Percentiles rank a stretch among this genome's conserved stretches.
These are phyloP conservation scores for Cyclargus thomasi DNA, from an alignment of 1,140 invertebrate species.

Conservation along the genomic window DNA sequence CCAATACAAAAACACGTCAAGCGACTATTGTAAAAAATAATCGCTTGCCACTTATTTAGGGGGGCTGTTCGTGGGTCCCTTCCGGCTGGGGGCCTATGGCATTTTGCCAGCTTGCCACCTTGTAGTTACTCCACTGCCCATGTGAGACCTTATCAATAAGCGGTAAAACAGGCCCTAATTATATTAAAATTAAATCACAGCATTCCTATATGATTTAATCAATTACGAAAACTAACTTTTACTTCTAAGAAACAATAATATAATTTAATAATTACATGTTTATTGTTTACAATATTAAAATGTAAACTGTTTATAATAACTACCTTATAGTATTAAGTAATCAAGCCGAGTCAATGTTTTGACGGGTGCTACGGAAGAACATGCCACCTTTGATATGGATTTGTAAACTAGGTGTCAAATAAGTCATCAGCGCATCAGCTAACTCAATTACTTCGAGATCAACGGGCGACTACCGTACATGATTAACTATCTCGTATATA, in stretches of 20 bases:
- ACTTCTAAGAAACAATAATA: background rate
- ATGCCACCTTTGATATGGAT: constrained; percentile 37
- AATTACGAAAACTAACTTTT: no score
- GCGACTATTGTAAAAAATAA: no score
- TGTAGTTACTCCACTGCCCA: no score
- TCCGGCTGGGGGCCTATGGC: no score
- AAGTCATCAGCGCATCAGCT: constrained; percentile 70
- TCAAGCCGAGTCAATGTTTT: constrained; percentile 35
- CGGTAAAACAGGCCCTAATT: no score
- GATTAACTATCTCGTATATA: constrained; percentile 42
- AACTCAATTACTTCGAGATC: constrained; percentile 71
- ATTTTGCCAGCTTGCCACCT: no score
- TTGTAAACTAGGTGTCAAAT: constrained; percentile 67
- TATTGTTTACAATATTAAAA: background rate
- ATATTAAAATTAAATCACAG: no score
- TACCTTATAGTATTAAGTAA: constrained; percentile 10
- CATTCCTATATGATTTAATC: no score
- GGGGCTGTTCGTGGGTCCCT: no score
- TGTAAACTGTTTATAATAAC: constrained; percentile 10
- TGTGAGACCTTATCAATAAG: no score
- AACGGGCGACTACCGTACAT: constrained; percentile 67
- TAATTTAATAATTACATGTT: background rate
- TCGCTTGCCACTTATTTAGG: no score
- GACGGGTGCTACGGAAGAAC: constrained; percentile 39
- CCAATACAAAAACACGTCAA: no score